These are phyloP conservation scores for Epinephelus malabaricus DNA, from an alignment of 2,797 vertebrate genomes.

Conservation along the genomic window DNA sequence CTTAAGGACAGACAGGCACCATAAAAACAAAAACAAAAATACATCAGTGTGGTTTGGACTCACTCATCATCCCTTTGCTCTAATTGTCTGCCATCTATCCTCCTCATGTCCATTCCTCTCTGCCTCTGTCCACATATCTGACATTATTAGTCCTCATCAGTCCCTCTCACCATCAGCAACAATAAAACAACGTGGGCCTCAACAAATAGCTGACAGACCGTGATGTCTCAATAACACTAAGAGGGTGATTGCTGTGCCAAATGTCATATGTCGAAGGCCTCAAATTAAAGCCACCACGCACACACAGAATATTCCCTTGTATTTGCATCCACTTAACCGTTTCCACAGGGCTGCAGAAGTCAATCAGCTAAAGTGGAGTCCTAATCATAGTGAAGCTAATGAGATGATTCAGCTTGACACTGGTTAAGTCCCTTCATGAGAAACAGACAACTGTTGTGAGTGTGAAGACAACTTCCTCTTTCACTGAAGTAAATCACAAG, in stretches of 20 bases:
- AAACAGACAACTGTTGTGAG: slow-evolving; percentile 4
- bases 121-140: not conserved
- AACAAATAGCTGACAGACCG: not conserved
- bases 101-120: not conserved
- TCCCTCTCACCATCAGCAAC: not conserved
- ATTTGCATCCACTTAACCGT: not conserved
- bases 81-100: not conserved
- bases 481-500: slow-evolving; percentile 32
- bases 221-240: not conserved
- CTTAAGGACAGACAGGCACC: not conserved
- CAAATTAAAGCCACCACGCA: too few relatives aligned
- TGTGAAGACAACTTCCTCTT: slow-evolving; percentile 48
- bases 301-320: not conserved
- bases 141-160: not conserved
- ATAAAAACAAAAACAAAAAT: not conserved
- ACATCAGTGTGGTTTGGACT: not conserved
- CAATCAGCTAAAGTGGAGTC: not conserved
- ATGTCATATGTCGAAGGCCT: too few relatives aligned
- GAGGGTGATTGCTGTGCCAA: not conserved
- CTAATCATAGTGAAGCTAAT: slow-evolving; percentile 26
- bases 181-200: not conserved
- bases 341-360: not conserved
- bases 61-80: not conserved
- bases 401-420: not conserved
- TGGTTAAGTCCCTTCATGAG: slow-evolving; percentile 6